phyloP scores from a whole-genome alignment of 2,113 vertebrate genomes.

The Platichthys flesus region DNA sequence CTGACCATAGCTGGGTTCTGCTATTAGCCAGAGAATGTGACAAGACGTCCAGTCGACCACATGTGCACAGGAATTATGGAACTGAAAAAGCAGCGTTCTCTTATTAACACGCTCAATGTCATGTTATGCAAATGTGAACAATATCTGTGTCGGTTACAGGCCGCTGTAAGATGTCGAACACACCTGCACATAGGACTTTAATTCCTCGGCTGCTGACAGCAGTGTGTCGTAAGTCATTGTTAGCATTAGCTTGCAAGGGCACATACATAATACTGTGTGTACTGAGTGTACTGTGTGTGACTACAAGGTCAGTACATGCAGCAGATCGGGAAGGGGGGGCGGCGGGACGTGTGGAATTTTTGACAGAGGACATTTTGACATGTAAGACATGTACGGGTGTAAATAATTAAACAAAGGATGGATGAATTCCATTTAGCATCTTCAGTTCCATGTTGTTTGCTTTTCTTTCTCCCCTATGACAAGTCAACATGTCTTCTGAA shows the following conservation, averaged over 20 bases:
- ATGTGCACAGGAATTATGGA: constrained; percentile 37
- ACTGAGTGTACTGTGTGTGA: background rate
- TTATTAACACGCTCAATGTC: background rate
- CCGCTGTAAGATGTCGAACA: background rate
- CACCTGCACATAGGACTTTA: background rate
- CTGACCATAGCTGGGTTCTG: too few relatives aligned
- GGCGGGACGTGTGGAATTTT: background rate
- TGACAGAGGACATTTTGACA: too few relatives aligned
- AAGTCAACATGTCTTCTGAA: background rate
- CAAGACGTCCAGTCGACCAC: background rate
- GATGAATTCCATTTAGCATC: background rate
- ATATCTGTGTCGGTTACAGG: constrained; percentile 7
- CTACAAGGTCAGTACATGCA: background rate
- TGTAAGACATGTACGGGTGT: too few relatives aligned
- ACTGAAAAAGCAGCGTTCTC: background rate
- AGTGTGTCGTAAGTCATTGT: background rate
- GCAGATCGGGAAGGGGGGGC: background rate
- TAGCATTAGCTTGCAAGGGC: background rate
- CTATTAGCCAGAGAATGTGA: too few relatives aligned
- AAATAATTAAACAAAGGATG: background rate
- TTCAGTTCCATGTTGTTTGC: background rate
- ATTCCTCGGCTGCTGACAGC: constrained; percentile 23
- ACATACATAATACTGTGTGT: background rate
- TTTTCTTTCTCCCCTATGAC: too few relatives aligned
- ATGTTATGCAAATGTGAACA: constrained; percentile 1